Evolutionary conservation across 2,797 vertebrate genomes (phyloP).

Genomic region (Heliangelus exortis): DNA sequence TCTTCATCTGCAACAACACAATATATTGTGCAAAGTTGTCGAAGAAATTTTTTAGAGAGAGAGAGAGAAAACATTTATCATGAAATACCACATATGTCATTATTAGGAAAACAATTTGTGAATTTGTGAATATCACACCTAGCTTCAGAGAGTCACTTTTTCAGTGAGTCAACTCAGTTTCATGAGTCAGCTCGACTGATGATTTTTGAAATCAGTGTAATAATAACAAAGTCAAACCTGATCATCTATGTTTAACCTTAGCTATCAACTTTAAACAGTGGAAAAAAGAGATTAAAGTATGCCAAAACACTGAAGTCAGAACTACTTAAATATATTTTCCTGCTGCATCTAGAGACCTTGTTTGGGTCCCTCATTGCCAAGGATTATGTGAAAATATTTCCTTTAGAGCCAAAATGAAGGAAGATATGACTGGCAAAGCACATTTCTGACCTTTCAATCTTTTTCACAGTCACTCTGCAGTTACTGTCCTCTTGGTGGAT

Average conservation of each 20-base stretch:
- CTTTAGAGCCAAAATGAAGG: not conserved
- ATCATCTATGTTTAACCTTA: not conserved
- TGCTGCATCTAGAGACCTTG: not conserved
- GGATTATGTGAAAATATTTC: not conserved
- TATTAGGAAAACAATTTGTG: constrained; percentile 19
- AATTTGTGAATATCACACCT: not conserved
- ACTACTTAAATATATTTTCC: not conserved
- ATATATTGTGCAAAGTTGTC: not conserved
- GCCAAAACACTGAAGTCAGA: not conserved
- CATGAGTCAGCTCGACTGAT: not conserved
- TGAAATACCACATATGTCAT: constrained; percentile 29
- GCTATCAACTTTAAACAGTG: not conserved
- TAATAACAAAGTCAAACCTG: not conserved
- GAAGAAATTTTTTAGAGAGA: not conserved
- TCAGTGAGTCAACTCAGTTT: not conserved
- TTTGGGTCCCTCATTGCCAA: not conserved
- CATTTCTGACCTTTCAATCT: not conserved
- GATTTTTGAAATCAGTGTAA: not conserved
- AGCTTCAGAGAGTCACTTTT: not conserved
- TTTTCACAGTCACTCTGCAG: not conserved
- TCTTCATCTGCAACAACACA: not conserved
- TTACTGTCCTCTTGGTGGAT: not conserved
- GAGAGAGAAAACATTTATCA: constrained; percentile 30
- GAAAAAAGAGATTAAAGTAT: not conserved
- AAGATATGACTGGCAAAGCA: not conserved